Evolutionary conservation across 1,140 invertebrate genomes (phyloP).

Genomic region (Macrobrachium rosenbergii): DNA sequence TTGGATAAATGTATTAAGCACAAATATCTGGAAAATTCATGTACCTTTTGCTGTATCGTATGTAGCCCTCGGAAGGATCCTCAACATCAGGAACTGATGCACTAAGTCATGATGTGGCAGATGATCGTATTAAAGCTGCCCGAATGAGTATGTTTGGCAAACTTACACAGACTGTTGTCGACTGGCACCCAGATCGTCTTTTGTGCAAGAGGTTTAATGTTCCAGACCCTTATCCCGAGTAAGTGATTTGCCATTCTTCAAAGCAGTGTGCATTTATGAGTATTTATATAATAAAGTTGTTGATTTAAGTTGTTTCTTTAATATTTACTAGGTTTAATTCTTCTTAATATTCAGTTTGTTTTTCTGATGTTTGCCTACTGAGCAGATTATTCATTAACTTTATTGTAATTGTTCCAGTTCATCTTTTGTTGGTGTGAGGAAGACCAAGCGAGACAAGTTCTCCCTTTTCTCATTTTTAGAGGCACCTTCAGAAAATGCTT

Average conservation of each 20-base stretch:
- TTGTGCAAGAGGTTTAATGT: conserved; percentile 96
- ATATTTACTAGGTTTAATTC: background rate
- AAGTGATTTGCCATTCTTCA: conserved; percentile 50
- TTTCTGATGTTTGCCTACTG: no score
- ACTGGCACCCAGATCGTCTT: conserved; percentile 89
- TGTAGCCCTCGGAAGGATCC: background rate
- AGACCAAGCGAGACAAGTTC: conserved; percentile 76
- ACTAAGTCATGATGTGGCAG: conserved; percentile 15
- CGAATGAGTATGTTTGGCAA: conserved; percentile 86
- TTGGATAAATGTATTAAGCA: background rate
- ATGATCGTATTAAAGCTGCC: conserved; percentile 76
- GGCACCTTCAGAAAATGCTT: conserved; percentile 54
- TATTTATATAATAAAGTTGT: background rate
- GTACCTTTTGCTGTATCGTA: background rate
- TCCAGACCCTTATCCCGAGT: conserved; percentile 83
- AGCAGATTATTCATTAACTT: no score
- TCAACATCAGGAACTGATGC: background rate
- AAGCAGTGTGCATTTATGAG: background rate
- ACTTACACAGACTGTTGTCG: conserved; percentile 79
- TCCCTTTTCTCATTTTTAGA: conserved; percentile 84
- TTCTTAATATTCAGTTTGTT: background rate
- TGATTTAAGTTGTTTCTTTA: background rate
- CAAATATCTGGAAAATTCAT: background rate
- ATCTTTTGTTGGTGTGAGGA: conserved; percentile 68
- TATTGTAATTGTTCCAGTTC: conserved; percentile 11